Conservation (phyloP, 2,113 vertebrate species). For the Hippopotamus amphibius region DNA sequence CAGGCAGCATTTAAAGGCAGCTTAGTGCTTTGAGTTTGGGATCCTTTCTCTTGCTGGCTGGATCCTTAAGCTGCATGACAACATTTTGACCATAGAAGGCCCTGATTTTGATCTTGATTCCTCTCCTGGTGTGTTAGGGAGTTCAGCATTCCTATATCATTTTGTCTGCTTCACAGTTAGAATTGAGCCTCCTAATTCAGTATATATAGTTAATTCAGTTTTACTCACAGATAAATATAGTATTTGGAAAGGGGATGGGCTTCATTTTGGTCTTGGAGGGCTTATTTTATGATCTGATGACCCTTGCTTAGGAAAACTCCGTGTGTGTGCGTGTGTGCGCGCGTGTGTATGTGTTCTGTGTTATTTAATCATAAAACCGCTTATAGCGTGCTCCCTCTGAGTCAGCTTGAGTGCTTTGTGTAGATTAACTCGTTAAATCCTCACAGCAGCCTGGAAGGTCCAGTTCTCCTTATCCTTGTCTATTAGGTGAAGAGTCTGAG, state of each 20-base stretch:
- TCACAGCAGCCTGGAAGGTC: background rate
- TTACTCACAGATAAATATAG: background rate
- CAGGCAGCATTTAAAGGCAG: background rate
- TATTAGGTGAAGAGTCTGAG: background rate
- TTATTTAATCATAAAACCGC: background rate
- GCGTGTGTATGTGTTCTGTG: background rate
- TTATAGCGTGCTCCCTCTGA: background rate
- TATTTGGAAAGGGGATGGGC: background rate
- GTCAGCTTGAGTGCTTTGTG: background rate
- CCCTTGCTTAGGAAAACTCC: background rate
- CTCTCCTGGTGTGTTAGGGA: background rate
- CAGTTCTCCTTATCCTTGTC: background rate
- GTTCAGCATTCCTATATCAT: background rate
- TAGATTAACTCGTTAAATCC: background rate
- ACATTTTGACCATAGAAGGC: conserved; percentile 4
- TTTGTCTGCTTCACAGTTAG: background rate
- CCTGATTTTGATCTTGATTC: background rate
- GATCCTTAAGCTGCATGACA: background rate
- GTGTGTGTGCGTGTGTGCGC: background rate
- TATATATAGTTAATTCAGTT: background rate
- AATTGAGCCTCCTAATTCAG: background rate
- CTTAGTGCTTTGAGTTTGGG: background rate
- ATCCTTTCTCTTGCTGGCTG: background rate
- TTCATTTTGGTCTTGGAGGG: background rate
- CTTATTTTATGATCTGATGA: background rate